Base-by-base conservation (phyloP, 2,797 vertebrate species). In the Chromis chromis region DNA sequence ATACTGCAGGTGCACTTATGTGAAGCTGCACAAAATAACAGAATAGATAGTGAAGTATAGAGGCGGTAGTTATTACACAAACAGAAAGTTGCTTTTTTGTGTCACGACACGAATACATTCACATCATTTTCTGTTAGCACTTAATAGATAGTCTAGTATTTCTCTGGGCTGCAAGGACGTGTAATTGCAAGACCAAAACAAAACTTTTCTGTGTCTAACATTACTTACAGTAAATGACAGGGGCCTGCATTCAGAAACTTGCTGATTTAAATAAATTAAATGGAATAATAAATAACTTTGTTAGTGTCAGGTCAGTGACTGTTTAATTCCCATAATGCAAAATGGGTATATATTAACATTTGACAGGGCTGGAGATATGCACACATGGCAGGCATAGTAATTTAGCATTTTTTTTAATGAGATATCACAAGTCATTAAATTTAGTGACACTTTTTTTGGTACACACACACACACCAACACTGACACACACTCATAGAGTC, bases 291-390 rank as follows among this genome's bases (percentile, higher is more conserved):
- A 60, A 40, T 68, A 74, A 74, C 14, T 28, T 52, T 39, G 70
- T 80, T 65, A 74, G 31, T 60, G 72, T 68, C 70, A 74, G 56
- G 68, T 81, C 83, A 70, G 39, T 78, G 57, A 67, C 52, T 16
- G 3, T 77, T 64, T 81, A 61, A 82, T 63, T 60, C 53, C 53
- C 21, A 50, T 74, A 48, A 77, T 70, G 48, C 49, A 58, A 75
- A 68, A 50, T 22, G 21, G 25, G 31, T 63, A 48, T 22, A 21
- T 59, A 79, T 78, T 68, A 25, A 75, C 52, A 68, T 42, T 68
- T 60, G 52, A 65, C 62, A 69, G 58, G 62, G 70, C 36, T n/a
- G 56, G 61, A 69, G 65, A 67, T 60, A 14, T 67, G 49, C 50
- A 24, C 55, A 65, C 50, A 22, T 59, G 44, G 40, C 44, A 65